A percentile compares a stretch with the other conserved stretches of the same genome.
These are phyloP conservation scores for Matsumurasca onukii DNA, from an alignment of 1,140 invertebrate genomes.

Conservation along the genomic window DNA sequence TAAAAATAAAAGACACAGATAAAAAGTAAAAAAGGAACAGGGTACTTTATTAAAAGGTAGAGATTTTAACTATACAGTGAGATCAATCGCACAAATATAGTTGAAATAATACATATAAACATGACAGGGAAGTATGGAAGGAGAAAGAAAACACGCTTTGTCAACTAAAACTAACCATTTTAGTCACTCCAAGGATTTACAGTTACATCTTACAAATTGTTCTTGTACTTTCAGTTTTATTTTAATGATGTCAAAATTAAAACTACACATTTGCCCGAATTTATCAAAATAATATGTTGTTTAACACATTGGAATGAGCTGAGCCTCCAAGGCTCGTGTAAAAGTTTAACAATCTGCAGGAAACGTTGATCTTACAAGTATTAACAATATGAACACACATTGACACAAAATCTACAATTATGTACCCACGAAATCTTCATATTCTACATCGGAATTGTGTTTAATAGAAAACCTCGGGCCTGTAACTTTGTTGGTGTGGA, in stretches of 20 bases:
- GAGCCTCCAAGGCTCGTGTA: constrained; percentile 1
- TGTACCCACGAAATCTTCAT: constrained; percentile 18
- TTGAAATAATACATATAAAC: constrained; percentile 18
- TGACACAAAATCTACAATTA: constrained; percentile 34
- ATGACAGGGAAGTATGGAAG: constrained; percentile 21
- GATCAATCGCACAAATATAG: constrained; percentile 22
- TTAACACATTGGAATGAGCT: constrained; percentile 36
- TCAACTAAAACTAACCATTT: constrained; percentile 33
- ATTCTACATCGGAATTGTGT: not conserved
- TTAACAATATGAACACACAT: constrained; percentile 38
- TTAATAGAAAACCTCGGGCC: constrained; percentile 4
- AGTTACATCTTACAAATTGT: constrained; percentile 30
- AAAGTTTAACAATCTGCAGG: constrained; percentile 25
- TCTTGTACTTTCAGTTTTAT: constrained; percentile 34
- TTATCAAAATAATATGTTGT: constrained; percentile 18
- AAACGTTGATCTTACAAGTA: constrained; percentile 32
- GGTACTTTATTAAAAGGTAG: constrained; percentile 29
- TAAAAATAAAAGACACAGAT: constrained; percentile 28
- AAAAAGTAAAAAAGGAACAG: constrained; percentile 32
- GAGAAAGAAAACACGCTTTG: constrained; percentile 33
- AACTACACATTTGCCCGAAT: constrained; percentile 29
- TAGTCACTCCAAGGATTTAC: constrained; percentile 32
- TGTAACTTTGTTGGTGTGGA: constrained; percentile 7
- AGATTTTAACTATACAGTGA: constrained; percentile 30
- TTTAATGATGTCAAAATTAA: constrained; percentile 24